Evolutionary conservation across 1,140 invertebrate species (phyloP).

Genomic region (Octopus bimaculoides): DNA sequence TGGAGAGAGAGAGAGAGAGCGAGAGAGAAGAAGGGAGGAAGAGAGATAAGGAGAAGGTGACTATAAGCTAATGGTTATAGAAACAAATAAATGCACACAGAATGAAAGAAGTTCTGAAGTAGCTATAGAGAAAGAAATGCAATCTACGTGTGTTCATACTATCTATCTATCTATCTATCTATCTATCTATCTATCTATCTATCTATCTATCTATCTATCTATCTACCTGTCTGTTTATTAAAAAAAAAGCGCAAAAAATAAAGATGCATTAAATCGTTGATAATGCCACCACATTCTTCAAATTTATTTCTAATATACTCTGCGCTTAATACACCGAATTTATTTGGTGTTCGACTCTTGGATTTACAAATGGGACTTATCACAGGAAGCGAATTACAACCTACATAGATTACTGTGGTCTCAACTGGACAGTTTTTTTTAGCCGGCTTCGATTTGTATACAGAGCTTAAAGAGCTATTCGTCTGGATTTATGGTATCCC

Average conservation of each 20-base stretch:
- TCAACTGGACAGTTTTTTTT: too few relatives aligned
- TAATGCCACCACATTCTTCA: not conserved
- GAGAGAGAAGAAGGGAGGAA: constrained; percentile 5
- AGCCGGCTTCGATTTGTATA: too few relatives aligned
- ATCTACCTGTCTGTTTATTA: not conserved
- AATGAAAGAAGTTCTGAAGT: not conserved
- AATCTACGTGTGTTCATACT: not conserved
- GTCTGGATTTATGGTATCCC: too few relatives aligned
- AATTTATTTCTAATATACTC: too few relatives aligned
- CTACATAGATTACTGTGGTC: too few relatives aligned
- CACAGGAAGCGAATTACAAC: too few relatives aligned
- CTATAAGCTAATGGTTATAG: not conserved
- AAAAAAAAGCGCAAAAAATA: too few relatives aligned
- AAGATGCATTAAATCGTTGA: too few relatives aligned
- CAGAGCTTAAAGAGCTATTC: too few relatives aligned
- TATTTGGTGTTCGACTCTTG: too few relatives aligned
- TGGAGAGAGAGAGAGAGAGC: not conserved
- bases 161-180: constrained; percentile 2
- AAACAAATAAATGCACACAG: not conserved
- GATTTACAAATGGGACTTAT: too few relatives aligned
- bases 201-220: constrained; percentile 6
- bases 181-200: constrained; percentile 11
- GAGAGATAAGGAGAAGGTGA: not conserved
- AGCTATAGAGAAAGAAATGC: not conserved
- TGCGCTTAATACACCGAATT: too few relatives aligned